phyloP scores from a whole-genome alignment of 2,113 vertebrate species.

The Lates calcarifer region DNA sequence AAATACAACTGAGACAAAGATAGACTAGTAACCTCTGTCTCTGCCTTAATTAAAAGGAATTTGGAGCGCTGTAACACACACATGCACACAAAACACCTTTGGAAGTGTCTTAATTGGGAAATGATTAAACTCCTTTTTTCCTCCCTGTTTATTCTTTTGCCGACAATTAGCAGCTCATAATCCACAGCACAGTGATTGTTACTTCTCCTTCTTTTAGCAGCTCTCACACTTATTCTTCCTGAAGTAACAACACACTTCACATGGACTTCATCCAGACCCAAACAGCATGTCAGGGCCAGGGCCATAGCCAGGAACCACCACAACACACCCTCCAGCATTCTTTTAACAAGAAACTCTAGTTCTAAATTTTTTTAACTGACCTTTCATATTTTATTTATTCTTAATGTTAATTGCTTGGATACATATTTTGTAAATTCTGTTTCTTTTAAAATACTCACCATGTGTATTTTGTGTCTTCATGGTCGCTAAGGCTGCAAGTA shows the following conservation, averaged over 20 bases:
- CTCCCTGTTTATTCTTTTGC: constrained; percentile 70
- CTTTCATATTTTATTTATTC: background rate
- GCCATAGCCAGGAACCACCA: background rate
- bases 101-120: constrained; percentile 75
- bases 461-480: background rate
- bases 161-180: constrained; percentile 73
- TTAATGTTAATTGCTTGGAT: background rate
- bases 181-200: constrained; percentile 23
- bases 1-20: constrained; percentile 68
- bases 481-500: too few relatives aligned
- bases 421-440: background rate
- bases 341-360: background rate
- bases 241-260: background rate
- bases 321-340: too few relatives aligned
- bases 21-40: constrained; percentile 62
- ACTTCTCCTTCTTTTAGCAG: constrained; percentile 8
- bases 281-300: background rate
- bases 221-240: background rate
- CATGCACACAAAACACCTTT: constrained; percentile 67
- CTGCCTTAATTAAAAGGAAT: constrained; percentile 70
- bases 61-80: too few relatives aligned
- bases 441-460: background rate
- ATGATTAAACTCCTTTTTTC: constrained; percentile 75
- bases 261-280: background rate
- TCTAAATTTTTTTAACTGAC: background rate